These are phyloP conservation scores for Phalloptychus januarius DNA, from an alignment of 2,797 vertebrate species.

Conservation along the genomic window DNA sequence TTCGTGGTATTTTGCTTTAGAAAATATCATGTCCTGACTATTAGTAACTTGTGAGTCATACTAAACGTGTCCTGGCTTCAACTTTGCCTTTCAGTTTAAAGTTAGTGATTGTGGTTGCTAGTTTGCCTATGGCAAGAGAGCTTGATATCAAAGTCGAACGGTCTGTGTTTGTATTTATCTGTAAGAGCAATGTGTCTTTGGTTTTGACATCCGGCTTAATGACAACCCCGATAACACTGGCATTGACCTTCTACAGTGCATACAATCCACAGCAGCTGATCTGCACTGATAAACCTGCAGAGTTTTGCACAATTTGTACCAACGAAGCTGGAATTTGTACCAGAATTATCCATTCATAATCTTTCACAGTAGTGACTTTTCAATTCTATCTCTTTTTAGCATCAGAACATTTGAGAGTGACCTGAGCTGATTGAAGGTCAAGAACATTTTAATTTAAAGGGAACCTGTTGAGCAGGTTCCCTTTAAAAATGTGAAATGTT, in stretches of 20 bases:
- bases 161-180: conserved; percentile 27
- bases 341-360: conserved; percentile 10
- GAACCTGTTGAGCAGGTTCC: too few species aligned
- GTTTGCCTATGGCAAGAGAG: conserved; percentile 3
- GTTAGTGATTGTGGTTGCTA: conserved; percentile 38
- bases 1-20: neutral
- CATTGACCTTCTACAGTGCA: conserved; percentile 20
- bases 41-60: neutral
- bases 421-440: neutral
- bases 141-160: conserved; percentile 43
- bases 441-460: neutral
- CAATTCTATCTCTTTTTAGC: neutral
- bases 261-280: conserved; percentile 13
- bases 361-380: neutral
- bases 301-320: neutral
- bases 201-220: conserved; percentile 29
- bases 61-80: neutral
- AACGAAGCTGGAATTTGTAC: neutral
- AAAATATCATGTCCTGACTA: neutral
- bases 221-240: conserved; percentile 41
- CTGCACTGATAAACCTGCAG: conserved; percentile 19
- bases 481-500: too few species aligned
- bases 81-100: neutral
- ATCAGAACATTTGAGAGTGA: neutral
- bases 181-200: conserved; percentile 30